Base-by-base conservation (phyloP, 2,113 vertebrate genomes). In the Xenopus laevis region DNA sequence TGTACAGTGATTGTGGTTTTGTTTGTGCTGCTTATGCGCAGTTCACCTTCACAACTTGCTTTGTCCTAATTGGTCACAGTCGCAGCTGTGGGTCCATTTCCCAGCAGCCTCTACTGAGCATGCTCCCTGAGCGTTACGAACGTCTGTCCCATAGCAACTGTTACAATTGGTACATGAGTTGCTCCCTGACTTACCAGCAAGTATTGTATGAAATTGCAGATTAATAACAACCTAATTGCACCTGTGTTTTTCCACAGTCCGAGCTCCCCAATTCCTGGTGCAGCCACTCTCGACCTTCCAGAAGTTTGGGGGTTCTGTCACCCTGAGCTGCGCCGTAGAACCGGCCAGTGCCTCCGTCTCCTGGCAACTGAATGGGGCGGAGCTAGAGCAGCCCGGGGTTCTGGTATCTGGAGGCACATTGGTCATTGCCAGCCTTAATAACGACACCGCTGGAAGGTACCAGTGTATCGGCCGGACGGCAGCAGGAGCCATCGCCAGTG, bases 121-220 rank as follows among this genome's bases (percentile, higher is more conserved):
- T 57, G 2, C 12, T 57, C 7, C 16, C 8, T 1, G 23, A 27
- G 23, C 23, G 23, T 27, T 27, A 27, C 23, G 1, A 27, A 27
- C 23, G 23, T 27, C 23, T 27, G 23, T 27, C 23, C 23, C 23
- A 27, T 27, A 27, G 23, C 23, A 27, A 27, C 23, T 2, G 23
- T 27, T 27, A 27, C 23, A 27, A 4, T 4, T 27, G 23, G 23
- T 27, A n/a, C n/a, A n/a, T n/a, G n/a, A n/a, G n/a, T n/a, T n/a
- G n/a, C n/a, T n/a, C n/a, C n/a, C n/a, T n/a, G n/a, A n/a, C 89
- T 96, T 82, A 96, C 97, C 65, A 96, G 97, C 98, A 88, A 98
- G 97, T 98, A 27, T 27, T 27, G 23, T 27, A 27, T 27, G 4
- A 27, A 27, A 27, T 27, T 27, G 23, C 23, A 27, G 2, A 27